Evolutionary conservation across 2,797 vertebrate species (phyloP), one percentile per base, ranked within the genome.

Genomic region (Coregonus suidteri): DNA sequence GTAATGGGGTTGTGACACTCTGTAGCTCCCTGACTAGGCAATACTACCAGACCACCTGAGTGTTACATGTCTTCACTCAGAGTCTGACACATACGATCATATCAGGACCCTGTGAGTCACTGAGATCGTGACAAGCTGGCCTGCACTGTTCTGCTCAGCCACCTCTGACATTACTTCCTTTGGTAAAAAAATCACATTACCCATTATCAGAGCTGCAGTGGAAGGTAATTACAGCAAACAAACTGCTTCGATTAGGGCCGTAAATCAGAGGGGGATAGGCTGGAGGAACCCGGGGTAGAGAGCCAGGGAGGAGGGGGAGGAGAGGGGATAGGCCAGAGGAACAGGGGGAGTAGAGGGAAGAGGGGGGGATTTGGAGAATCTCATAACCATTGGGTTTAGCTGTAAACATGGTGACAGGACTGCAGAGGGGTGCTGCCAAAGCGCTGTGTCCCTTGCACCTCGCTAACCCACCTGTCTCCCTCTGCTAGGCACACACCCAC

Each of bases 1-100:
- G 31, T 77, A 64, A 47, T 79, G 77, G 75, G 72, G 67, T 80
- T 67, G 37, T 62, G 78, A 76, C 76, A 76, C 78, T 69, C 70
- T 74, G 2, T 11, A 31, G 11, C 18, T 59, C 18, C 4, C 80
- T 35, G 47, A 34, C 31, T 34, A 34, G 31, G 3, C 31, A 34
- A 34, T 34, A 64, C 66, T 74, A 64, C 75, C 71, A 70, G 37
- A 62, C 65, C 30, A 77, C 75, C 75, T 65, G 70, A 15, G n/a
- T 25, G 62, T 5, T 25, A 11, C 62, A 30, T 64, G 4, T 25
- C 64, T 35, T 3, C 31, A n/a, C 67, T 3, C 34, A 16, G 20
- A n/a, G 18, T 9, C 67, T 6, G 16, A 69, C 67, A 69, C 69
- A 71, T 37, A 71, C 16, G 1, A 37, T 20, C 20, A 25, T n/a